phyloP scores from a whole-genome alignment of 2,888 invertebrate genomes.

The Aproaerema taeniolella region DNA sequence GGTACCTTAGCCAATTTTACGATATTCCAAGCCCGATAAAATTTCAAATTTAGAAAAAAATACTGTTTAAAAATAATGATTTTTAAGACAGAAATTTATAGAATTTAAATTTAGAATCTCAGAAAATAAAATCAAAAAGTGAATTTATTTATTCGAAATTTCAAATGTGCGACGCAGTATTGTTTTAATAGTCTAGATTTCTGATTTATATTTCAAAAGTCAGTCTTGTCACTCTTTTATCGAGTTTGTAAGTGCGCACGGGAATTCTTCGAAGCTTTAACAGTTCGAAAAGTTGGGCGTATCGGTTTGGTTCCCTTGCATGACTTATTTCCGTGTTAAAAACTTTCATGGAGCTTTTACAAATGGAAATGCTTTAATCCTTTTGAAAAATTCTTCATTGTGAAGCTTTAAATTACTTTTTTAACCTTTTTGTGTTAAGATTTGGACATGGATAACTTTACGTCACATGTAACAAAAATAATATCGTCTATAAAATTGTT shows the following conservation, averaged over 20 bases:
- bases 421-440: too few species aligned
- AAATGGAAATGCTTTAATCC: too few species aligned
- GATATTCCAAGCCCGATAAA: too few species aligned
- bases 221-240: background rate
- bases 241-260: constrained; percentile 3
- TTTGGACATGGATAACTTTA: too few species aligned
- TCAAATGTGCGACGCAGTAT: background rate
- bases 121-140: too few species aligned
- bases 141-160: background rate
- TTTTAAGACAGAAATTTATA: background rate
- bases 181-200: background rate
- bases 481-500: too few species aligned
- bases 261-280: constrained; percentile 3
- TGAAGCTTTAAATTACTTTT: too few species aligned
- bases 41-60: background rate
- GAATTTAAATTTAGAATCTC: background rate
- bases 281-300: constrained; percentile 5
- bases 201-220: constrained; percentile 1
- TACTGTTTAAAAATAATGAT: background rate
- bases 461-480: too few species aligned
- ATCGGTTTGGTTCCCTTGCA: constrained; percentile 1
- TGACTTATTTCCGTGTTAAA: constrained; percentile 1
- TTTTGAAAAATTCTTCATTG: background rate
- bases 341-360: constrained; percentile 6
- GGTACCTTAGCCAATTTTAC: background rate